Evolutionary conservation across 1,140 invertebrate species (phyloP), one percentile per base, ranked within the genome.

Genomic region (Xylocopa sonorina): DNA sequence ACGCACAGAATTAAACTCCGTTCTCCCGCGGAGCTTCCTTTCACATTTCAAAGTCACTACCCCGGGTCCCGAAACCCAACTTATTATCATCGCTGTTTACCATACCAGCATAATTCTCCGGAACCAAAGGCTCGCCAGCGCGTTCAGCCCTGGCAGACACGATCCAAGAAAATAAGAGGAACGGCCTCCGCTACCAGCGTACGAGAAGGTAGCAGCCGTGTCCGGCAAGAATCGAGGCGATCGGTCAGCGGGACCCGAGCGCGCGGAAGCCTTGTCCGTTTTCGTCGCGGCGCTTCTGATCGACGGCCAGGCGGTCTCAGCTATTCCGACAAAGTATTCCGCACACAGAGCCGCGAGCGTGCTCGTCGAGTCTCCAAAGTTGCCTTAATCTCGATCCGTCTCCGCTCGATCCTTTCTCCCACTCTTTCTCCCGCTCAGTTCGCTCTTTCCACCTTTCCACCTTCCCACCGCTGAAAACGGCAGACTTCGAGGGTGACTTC

Each of bases 401-500:
- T 66, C 9, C 32, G 29, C 34, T 21, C 7, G 18, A 18, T 6
- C 7, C 18, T 21, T 21, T 21, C 48, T 21, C 21, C 12, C 60
- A 38, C 34, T 41, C 60, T 41, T 21, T 0, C 3, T n/a, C 34
- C 50, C 53, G n/a, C 12, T 29, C 12, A 43, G 27, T 58, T 18
- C 50, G 14, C 41, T 18, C 62, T 0, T n/a, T 27, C 24, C n/a
- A 21, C 55, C 57, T 7, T 21, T n/a, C 9, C 58, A 10, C 34
- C 32, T n/a, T n/a, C 57, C 7, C 66, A 41, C 50, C 81, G 32
- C 43, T 55, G 58, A 32, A 21, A 69, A 85, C 60, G 75, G 72
- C 79, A 63, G 74, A 81, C 57, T 84, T 84, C 50, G 69, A 82
- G 79, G 79, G 74, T 82, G 69, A 82, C 83, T 84, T 72, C 63